Conservation (phyloP, 2,888 invertebrate genomes). For the Sminthurides aquaticus region DNA sequence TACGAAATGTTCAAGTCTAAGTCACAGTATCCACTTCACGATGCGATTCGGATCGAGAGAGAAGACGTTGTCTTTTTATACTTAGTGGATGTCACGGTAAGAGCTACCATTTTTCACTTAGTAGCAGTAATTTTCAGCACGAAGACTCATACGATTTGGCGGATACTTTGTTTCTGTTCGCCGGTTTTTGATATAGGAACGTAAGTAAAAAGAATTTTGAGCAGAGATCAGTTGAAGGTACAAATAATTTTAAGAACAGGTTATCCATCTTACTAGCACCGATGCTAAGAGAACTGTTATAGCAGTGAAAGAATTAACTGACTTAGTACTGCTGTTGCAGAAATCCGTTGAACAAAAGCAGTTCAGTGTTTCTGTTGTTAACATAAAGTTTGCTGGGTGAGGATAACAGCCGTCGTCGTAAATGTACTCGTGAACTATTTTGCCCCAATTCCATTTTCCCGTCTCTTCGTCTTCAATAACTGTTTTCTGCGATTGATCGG, state of each 20-base stretch:
- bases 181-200: too few relatives aligned
- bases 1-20: conserved; percentile 87
- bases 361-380: conserved; percentile 35
- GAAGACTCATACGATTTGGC: too few relatives aligned
- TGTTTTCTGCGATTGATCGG: conserved; percentile 36
- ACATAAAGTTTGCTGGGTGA: conserved; percentile 32
- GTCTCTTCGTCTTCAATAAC: conserved; percentile 33
- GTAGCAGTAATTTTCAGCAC: too few relatives aligned
- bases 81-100: conserved; percentile 68
- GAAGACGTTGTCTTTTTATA: conserved; percentile 94
- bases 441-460: conserved; percentile 36
- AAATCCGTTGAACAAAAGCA: conserved; percentile 37
- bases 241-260: too few relatives aligned
- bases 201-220: too few relatives aligned
- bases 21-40: conserved; percentile 78
- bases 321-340: conserved; percentile 49
- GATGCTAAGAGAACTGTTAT: too few relatives aligned
- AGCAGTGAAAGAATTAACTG: too few relatives aligned
- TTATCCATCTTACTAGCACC: too few relatives aligned
- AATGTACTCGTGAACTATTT: conserved; percentile 32
- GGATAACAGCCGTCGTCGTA: conserved; percentile 36
- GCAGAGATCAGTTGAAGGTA: too few relatives aligned
- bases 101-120: conserved; percentile 46
- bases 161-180: too few relatives aligned
- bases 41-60: conserved; percentile 74